These are phyloP conservation scores for Dasysyrphus tricinctus DNA, from an alignment of 2,888 invertebrate genomes.

Conservation along the genomic window DNA sequence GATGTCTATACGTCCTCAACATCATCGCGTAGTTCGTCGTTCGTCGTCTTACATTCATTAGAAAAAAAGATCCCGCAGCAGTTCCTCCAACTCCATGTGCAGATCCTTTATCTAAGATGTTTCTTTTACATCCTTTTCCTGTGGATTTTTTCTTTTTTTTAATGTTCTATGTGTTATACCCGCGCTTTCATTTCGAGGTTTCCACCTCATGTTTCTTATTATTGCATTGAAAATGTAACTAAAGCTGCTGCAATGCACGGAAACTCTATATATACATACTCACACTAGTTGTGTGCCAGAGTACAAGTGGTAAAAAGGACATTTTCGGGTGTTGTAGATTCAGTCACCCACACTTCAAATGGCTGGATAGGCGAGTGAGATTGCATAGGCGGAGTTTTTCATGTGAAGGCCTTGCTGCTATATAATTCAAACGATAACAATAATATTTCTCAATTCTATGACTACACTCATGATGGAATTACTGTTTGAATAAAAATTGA, in stretches of 20 bases:
- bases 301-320: slow-evolving; percentile 67
- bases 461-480: too few species aligned
- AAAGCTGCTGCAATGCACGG: slow-evolving; percentile 52
- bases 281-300: background rate
- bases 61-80: slow-evolving; percentile 47
- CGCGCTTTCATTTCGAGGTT: slow-evolving; percentile 71
- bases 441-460: too few species aligned
- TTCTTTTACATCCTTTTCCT: slow-evolving; percentile 40
- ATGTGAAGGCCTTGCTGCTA: background rate
- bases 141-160: background rate
- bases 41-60: slow-evolving; percentile 67
- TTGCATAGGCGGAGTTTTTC: background rate
- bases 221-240: slow-evolving; percentile 72
- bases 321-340: slow-evolving; percentile 70
- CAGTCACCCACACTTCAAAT: slow-evolving; percentile 51
- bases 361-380: background rate
- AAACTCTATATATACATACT: background rate
- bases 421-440: too few species aligned
- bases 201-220: slow-evolving; percentile 71
- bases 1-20: slow-evolving; percentile 9
- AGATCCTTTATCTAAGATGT: slow-evolving; percentile 60
- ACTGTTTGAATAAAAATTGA: too few species aligned
- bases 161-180: slow-evolving; percentile 39
- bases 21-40: slow-evolving; percentile 38
- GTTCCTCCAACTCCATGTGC: slow-evolving; percentile 27